Evolutionary conservation across 2,797 vertebrate species (phyloP).

Genomic region (Merluccius polli): DNA sequence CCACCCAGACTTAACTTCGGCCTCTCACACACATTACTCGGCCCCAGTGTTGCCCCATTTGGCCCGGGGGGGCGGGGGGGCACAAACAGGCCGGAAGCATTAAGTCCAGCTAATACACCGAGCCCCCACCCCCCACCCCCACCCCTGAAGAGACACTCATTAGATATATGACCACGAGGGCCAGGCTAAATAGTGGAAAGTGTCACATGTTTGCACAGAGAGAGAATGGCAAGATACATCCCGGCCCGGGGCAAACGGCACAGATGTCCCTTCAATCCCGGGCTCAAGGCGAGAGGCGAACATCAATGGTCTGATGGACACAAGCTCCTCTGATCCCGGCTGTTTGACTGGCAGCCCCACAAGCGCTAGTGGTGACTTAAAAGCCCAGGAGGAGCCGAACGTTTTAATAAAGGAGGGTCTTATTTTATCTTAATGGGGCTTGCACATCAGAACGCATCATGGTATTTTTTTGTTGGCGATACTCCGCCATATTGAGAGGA

Average conservation of each 20-base stretch:
- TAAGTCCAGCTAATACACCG: conserved; percentile 66
- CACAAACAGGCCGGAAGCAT: conserved; percentile 61
- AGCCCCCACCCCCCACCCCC: conserved; percentile 42
- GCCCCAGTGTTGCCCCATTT: conserved; percentile 53
- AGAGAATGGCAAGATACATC: conserved; percentile 60
- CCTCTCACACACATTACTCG: conserved; percentile 44
- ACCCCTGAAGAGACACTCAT: conserved; percentile 45
- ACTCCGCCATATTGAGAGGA: too few species aligned
- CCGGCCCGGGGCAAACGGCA: conserved; percentile 54
- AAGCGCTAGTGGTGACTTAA: conserved; percentile 32
- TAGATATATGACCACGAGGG: conserved; percentile 57
- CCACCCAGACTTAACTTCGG: conserved; percentile 67
- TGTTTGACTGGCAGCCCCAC: conserved; percentile 44
- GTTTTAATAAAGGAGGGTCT: not conserved
- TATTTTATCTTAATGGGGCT: not conserved
- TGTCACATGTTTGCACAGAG: conserved; percentile 70
- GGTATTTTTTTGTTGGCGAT: too few species aligned
- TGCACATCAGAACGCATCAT: too few species aligned
- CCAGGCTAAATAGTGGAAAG: conserved; percentile 54
- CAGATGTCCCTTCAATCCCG: conserved; percentile 64
- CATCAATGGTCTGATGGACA: conserved; percentile 52
- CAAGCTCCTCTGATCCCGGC: conserved; percentile 43
- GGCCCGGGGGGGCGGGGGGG: conserved; percentile 37
- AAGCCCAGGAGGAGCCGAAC: conserved; percentile 30
- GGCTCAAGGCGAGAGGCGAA: conserved; percentile 23